These are phyloP conservation scores for Epiblema foenella DNA, from an alignment of 2,888 invertebrate species.

Conservation along the genomic window DNA sequence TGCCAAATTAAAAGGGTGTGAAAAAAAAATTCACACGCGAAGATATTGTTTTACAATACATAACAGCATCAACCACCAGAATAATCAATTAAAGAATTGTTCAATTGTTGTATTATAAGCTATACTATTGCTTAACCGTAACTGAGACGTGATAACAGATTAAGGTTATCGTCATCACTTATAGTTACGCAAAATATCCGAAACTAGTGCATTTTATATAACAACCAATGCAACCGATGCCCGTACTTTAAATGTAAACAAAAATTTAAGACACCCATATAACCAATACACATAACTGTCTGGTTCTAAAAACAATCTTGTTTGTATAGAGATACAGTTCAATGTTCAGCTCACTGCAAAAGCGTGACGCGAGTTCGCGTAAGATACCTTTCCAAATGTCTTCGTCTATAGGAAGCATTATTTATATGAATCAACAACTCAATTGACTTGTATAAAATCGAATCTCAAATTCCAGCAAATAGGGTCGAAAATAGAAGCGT, in stretches of 20 bases:
- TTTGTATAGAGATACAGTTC: neutral
- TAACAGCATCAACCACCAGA: too few relatives aligned
- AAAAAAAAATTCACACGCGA: too few relatives aligned
- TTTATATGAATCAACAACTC: neutral
- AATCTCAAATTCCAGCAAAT: neutral
- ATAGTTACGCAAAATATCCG: constrained; percentile 29
- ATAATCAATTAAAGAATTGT: neutral
- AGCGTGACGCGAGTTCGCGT: neutral
- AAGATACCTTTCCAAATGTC: neutral
- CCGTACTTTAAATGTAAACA: neutral
- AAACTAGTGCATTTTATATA: constrained; percentile 37
- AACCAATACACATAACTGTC: neutral
- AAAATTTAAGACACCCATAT: neutral
- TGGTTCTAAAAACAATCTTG: neutral
- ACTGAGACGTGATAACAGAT: constrained; percentile 9
- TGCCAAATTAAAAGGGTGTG: too few relatives aligned
- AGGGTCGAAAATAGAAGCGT: neutral
- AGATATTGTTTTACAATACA: too few relatives aligned
- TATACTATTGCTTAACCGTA: neutral
- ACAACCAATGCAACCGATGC: constrained; percentile 19
- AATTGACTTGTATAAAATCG: neutral
- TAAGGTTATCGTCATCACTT: constrained; percentile 13
- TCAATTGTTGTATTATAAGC: neutral
- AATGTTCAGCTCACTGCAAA: neutral
- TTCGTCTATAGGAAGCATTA: constrained; percentile 6